Evolutionary conservation across 2,797 vertebrate species (phyloP).

Genomic region (Taeniopygia guttata): DNA sequence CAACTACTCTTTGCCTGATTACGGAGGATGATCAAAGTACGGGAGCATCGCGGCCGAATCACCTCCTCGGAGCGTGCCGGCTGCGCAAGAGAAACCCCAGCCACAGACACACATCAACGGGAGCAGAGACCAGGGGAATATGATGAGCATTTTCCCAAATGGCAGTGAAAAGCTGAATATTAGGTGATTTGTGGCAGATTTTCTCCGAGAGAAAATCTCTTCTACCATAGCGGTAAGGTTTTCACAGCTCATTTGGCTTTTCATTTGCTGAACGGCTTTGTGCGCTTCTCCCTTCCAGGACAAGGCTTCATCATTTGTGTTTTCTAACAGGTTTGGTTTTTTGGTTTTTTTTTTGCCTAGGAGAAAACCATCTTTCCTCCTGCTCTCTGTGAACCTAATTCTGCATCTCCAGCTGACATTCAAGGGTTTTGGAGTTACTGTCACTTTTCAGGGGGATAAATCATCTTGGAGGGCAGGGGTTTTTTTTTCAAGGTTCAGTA

Average conservation of each 20-base stretch:
- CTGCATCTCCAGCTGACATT: background rate
- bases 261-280: conserved; percentile 34
- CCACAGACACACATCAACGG: background rate
- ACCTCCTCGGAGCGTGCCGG: rapidly evolving
- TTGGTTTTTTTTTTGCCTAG: background rate
- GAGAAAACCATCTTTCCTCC: conserved; percentile 8
- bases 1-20: background rate
- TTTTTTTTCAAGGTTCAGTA: conserved; percentile 8
- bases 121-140: background rate
- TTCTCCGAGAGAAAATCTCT: conserved; percentile 41
- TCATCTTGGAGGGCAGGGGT: background rate
- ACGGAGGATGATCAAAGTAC: background rate
- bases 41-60: background rate
- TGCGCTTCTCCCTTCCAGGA: conserved; percentile 24
- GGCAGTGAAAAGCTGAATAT: conserved; percentile 14
- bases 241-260: conserved; percentile 55
- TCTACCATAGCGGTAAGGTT: background rate
- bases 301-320: background rate
- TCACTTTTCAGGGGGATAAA: conserved; percentile 2
- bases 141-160: conserved; percentile 27
- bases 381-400: background rate
- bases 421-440: background rate
- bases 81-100: background rate
- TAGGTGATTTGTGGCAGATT: conserved; percentile 46
- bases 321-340: background rate